phyloP scores from a whole-genome alignment of 1,140 invertebrate species.

The Cecropterus lyciades region DNA sequence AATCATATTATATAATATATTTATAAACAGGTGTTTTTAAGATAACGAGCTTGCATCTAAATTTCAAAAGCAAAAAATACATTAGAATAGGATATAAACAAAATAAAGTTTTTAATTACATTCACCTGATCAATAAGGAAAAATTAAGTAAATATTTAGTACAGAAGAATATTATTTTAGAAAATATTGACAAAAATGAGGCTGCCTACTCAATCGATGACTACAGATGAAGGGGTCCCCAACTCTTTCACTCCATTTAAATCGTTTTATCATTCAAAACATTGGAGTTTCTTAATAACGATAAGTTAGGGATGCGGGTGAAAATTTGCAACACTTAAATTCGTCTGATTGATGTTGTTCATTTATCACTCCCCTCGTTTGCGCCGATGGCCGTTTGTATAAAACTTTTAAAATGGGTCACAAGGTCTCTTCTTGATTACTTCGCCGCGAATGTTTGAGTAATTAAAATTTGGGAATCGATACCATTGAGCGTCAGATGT shows the following conservation, averaged over 20 bases:
- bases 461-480: conserved; percentile 78
- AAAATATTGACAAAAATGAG: too few relatives aligned
- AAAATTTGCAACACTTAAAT: conserved; percentile 79
- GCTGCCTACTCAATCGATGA: neutral
- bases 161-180: too few relatives aligned
- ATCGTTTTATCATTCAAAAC: conserved; percentile 56
- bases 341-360: conserved; percentile 79
- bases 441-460: conserved; percentile 58
- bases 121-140: too few relatives aligned
- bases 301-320: conserved; percentile 57
- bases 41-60: too few relatives aligned
- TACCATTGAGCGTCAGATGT: conserved; percentile 38
- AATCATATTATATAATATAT: too few relatives aligned
- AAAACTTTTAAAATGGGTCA: conserved; percentile 82
- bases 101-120: too few relatives aligned
- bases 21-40: too few relatives aligned
- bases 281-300: conserved; percentile 54
- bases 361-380: conserved; percentile 81
- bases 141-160: too few relatives aligned
- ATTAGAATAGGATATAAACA: too few relatives aligned
- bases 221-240: conserved; percentile 1
- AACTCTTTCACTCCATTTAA: conserved; percentile 3
- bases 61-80: too few relatives aligned
- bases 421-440: conserved; percentile 73
- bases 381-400: conserved; percentile 61